Base-by-base conservation (phyloP, 2,888 invertebrate species). In the Zygothrica quintamaculata region DNA sequence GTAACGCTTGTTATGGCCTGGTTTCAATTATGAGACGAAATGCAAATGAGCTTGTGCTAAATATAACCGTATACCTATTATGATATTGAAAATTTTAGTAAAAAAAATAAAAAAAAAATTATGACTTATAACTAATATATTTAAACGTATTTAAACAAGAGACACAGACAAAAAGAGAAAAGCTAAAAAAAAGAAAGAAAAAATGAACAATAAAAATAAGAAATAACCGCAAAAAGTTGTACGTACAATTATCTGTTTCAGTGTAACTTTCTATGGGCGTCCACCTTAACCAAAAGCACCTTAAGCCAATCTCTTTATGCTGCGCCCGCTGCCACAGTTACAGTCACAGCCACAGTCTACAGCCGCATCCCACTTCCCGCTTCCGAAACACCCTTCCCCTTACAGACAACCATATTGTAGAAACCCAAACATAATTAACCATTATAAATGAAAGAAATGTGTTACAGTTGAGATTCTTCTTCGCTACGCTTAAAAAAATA, bases 211-310 rank as follows among this genome's bases (percentile, higher is more conserved):
- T 26, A 8, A n/a, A 6, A n/a, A 3, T 3, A n/a, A 33, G 9
- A 33, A 6, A 33, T n/a, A n/a, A 33, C 7, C n/a, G 11, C n/a
- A 3, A n/a, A 9, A 13, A 13, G 9, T 13, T 44, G 46, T 47
- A 42, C 46, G 47, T 40, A 47, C 34, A 57, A 43, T 48, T 58
- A 55, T 51, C 6, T 51, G 48, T 29, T 50, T 44, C 50, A 56
- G 44, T 57, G 56, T 59, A 65, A 73, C 73, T 72, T 72, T 72
- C 72, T 73, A 73, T 69, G 53, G 68, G 46, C 62, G 44, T 39
- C 50, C 39, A 46, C 25, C 36, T 33, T 22, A 31, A 26, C 57
- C 34, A 22, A 52, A 39, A 48, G 15, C 42, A 26, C 29, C 29
- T 29, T 33, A 46, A 40, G 31, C 52, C 47, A 60, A 56, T 22